Percentiles rank a stretch among this genome's conserved stretches.
Conservation (phyloP, 2,888 invertebrate species). For the Parnassius mnemosyne region DNA sequence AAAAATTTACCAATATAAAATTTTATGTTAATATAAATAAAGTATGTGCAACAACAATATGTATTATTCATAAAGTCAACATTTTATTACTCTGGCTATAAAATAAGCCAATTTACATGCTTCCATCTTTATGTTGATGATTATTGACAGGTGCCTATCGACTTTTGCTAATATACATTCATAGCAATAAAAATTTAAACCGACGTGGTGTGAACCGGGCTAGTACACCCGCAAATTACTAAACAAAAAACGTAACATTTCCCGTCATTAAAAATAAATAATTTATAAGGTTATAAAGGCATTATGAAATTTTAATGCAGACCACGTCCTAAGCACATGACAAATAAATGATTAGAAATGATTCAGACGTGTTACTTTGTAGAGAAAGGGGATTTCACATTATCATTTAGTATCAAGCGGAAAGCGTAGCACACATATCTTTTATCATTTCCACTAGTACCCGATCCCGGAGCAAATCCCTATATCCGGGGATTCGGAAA, state of each 20-base stretch:
- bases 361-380: slow-evolving; percentile 4
- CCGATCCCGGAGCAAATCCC: slow-evolving; percentile 77
- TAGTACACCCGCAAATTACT: slow-evolving; percentile 1
- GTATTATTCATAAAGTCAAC: too few relatives aligned
- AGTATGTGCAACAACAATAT: too few relatives aligned
- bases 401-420: slow-evolving; percentile 40
- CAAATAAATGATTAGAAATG: slow-evolving; percentile 8
- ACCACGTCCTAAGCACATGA: background rate
- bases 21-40: too few relatives aligned
- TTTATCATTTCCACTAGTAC: slow-evolving; percentile 74
- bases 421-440: slow-evolving; percentile 54
- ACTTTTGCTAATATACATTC: slow-evolving; percentile 17
- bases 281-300: slow-evolving; percentile 14
- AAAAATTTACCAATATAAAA: too few relatives aligned
- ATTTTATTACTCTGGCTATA: background rate
- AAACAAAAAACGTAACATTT: slow-evolving; percentile 19
- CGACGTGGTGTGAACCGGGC: slow-evolving; percentile 2
- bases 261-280: slow-evolving; percentile 24
- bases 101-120: slow-evolving; percentile 18
- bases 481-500: slow-evolving; percentile 69
- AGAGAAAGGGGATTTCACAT: slow-evolving; percentile 29
- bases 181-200: slow-evolving; percentile 20
- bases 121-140: slow-evolving; percentile 6
- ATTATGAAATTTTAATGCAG: slow-evolving; percentile 14
- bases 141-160: slow-evolving; percentile 20